Percentiles rank a stretch among this genome's conserved stretches.
Conservation (phyloP, 2,888 invertebrate genomes). For the Drosophila yooni region DNA sequence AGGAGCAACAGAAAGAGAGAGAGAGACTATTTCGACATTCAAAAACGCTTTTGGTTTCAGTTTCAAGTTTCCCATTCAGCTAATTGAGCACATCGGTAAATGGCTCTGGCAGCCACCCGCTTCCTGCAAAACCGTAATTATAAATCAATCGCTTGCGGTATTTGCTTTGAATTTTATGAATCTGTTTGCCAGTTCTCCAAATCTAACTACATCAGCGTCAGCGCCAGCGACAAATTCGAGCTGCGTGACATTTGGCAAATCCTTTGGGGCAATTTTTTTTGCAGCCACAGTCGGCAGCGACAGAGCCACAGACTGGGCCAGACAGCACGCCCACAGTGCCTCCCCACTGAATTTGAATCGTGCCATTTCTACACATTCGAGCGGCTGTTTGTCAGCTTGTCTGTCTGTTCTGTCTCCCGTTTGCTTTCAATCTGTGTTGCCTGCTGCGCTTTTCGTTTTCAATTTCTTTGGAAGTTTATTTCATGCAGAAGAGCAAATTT, state of each 20-base stretch:
- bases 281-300: constrained; percentile 7
- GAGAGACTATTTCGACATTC: constrained; percentile 34
- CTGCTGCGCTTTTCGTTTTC: constrained; percentile 71
- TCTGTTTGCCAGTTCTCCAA: constrained; percentile 10
- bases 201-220: constrained; percentile 40
- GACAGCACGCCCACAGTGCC: constrained; percentile 5
- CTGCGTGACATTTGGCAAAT: constrained; percentile 77
- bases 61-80: constrained; percentile 44
- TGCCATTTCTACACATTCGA: constrained; percentile 55
- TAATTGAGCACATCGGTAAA: constrained; percentile 71
- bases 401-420: constrained; percentile 45
- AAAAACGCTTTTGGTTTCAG: constrained; percentile 37
- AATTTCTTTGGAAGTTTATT: constrained; percentile 74
- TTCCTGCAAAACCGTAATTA: constrained; percentile 65
- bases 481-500: constrained; percentile 68
- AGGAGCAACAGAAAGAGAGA: neutral
- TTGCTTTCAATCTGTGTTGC: constrained; percentile 71
- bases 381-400: constrained; percentile 48
- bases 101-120: constrained; percentile 45
- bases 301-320: constrained; percentile 23
- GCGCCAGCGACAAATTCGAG: constrained; percentile 35
- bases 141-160: constrained; percentile 72
- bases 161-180: constrained; percentile 55
- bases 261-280: constrained; percentile 53
- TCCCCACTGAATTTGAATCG: constrained; percentile 32